Base-by-base conservation (phyloP, 2,797 vertebrate genomes). In the Notamacropus eugenii region DNA sequence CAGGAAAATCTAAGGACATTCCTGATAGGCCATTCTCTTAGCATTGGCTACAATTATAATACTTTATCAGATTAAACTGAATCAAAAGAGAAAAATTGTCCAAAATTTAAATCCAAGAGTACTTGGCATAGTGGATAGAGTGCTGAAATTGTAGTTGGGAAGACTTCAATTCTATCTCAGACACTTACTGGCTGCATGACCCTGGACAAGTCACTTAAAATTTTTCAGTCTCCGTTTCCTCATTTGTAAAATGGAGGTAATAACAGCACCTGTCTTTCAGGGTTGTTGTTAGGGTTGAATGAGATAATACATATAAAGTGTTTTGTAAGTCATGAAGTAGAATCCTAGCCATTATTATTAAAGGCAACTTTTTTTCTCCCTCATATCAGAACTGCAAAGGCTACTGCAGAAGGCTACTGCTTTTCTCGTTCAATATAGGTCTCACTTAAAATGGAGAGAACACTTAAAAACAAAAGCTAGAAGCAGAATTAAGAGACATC, bases 371-470 rank as follows among this genome's bases (percentile, higher is more conserved):
- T 58, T 93, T 93, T 95, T 95, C 46, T 93, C 28, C 93, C 67
- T 55, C 57, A 0, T 40, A 4, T 54, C 46, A 74, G 16, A 90
- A 13, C 40, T 92, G 91, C 22, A 57, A 27, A 54, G 54, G 24
- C 55, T 94, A 8, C 67, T 96, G 74, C 46, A 46, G n/a, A 27
- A 54, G 54, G 24, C 55, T 94, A 8, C 67, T 96, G 74, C 46
- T 2, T n/a, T 58, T 95, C 29, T 62, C 29, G 6, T 93, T 31
- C 59, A 91, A 95, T 56, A 12, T 94, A 13, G 56, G 92, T 29
- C 62, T 27, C 34, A 59, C 55, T 46, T 52, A 5, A 94, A 97
- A 96, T 94, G 57, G 24, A 95, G 50, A 90, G 22, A 96, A 55
- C 55, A 58, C 93, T 22, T 19, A 62, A 67, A 67, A 67, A 31